Evolutionary conservation across 2,797 vertebrate species (phyloP), one percentile per base, ranked within the genome.

Genomic region (Strix occidentalis): DNA sequence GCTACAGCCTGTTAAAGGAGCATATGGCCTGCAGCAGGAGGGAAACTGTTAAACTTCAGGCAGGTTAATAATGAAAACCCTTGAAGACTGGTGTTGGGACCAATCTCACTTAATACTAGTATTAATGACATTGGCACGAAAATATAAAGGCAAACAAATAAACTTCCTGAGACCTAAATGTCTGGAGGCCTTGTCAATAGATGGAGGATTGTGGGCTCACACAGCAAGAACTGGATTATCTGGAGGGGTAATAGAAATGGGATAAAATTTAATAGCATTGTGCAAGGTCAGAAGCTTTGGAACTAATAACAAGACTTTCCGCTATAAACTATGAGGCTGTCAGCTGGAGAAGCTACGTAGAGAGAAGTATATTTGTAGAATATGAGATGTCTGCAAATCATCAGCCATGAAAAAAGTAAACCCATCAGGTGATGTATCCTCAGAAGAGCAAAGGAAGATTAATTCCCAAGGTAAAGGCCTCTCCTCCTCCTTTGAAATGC

Each of bases 261-360:
- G 53, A 85, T 43, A 35, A 74, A 90, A 90, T 83, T 60, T 74
- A 91, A 92, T 21, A 92, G 75, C 5, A 0, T 2, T 24, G 23
- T 68, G 45, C 54, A 87, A 89, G 64, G 79, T 94, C 87, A 83
- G 75, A 91, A 83, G 79, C 48, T 95, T 94, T 78, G 51, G 87
- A 93, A 80, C 51, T 61, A 82, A 63, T 91, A 84, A 79, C 35
- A 89, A 74, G 89, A 45, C 20, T 48, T 91, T 79, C 58, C 87
- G 60, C 60, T 77, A n/a, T 58, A 83, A 94, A 80, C 68, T 60
- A 81, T 1, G 2, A 91, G 20, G 25, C 19, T 91, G 78, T 95
- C 79, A 91, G 31, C 25, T 77, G 13, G 71, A 94, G 9, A 16
- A 85, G 25, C 26, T 51, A 45, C 0, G 0, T 4, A 72, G 19